Conservation (phyloP, 1,140 invertebrate species). For the Brachionus plicatilis region DNA sequence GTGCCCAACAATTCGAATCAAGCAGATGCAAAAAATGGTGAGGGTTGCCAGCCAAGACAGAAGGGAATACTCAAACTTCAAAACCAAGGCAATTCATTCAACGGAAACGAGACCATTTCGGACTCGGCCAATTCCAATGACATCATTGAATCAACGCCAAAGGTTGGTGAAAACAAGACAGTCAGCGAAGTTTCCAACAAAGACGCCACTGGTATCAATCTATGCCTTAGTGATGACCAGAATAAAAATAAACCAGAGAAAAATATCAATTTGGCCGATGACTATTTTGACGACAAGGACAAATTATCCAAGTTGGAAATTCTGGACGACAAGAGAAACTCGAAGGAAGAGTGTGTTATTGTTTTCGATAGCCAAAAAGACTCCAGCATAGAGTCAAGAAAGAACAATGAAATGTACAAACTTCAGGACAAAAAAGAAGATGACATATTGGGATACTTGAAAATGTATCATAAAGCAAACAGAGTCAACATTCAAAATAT, state of each 20-base stretch:
- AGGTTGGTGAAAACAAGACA: constrained; percentile 9
- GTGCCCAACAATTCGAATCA: background rate
- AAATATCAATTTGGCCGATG: background rate
- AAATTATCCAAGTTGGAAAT: background rate
- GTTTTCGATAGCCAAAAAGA: background rate
- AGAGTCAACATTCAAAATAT: background rate
- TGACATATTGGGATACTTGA: constrained; percentile 13
- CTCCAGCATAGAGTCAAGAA: background rate
- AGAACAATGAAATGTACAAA: background rate
- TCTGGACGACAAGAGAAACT: background rate
- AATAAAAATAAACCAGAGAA: background rate
- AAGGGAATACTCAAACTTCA: background rate
- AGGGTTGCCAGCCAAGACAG: background rate
- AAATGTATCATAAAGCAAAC: constrained; percentile 25
- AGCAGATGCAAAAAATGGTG: background rate
- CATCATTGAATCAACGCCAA: constrained; percentile 23
- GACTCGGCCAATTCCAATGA: background rate
- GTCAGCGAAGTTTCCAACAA: background rate
- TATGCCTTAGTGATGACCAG: background rate
- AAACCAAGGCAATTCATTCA: constrained; percentile 2
- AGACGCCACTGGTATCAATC: background rate
- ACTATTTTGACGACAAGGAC: background rate
- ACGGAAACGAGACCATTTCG: background rate
- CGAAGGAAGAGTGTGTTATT: background rate
- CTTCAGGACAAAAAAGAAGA: background rate